Percentiles rank a stretch among this genome's conserved stretches.
phyloP scores from a whole-genome alignment of 2,888 invertebrate species.

The Eudemis profundana region DNA sequence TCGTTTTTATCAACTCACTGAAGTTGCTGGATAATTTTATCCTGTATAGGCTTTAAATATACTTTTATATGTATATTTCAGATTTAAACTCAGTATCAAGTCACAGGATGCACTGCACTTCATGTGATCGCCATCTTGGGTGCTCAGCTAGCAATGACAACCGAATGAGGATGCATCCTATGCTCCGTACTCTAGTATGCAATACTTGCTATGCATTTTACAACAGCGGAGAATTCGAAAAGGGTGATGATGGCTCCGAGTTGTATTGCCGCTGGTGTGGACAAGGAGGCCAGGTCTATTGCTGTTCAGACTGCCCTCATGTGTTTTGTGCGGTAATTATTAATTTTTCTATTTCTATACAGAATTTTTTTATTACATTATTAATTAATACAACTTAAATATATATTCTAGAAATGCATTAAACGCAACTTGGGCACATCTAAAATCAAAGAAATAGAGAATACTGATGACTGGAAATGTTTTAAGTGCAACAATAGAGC shows the following conservation, averaged over 20 bases:
- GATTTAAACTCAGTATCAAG: constrained; percentile 86
- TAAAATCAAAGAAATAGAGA: constrained; percentile 89
- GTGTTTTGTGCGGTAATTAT: constrained; percentile 88
- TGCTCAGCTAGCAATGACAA: constrained; percentile 87
- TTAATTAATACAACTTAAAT: not conserved
- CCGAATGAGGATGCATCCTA: constrained; percentile 89
- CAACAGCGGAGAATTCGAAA: constrained; percentile 92
- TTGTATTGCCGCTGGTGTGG: constrained; percentile 94
- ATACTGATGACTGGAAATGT: constrained; percentile 92
- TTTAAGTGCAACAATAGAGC: constrained; percentile 89
- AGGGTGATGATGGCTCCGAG: constrained; percentile 93
- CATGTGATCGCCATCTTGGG: constrained; percentile 91
- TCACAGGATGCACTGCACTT: constrained; percentile 89
- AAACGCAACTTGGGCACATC: constrained; percentile 88
- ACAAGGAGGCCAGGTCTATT: constrained; percentile 91
- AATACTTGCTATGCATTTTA: constrained; percentile 90
- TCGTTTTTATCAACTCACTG: too few relatives aligned
- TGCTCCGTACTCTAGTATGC: constrained; percentile 90
- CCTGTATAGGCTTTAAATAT: too few relatives aligned
- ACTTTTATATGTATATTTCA: constrained; percentile 68
- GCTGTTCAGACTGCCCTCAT: constrained; percentile 90
- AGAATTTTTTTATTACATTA: not conserved
- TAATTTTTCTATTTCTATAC: constrained; percentile 9
- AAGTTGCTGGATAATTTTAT: too few relatives aligned
- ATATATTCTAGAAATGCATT: constrained; percentile 88